Evolutionary conservation across 2,797 vertebrate genomes (phyloP), one percentile per base, ranked within the genome.

Genomic region (Neosilurus hyrtlii): DNA sequence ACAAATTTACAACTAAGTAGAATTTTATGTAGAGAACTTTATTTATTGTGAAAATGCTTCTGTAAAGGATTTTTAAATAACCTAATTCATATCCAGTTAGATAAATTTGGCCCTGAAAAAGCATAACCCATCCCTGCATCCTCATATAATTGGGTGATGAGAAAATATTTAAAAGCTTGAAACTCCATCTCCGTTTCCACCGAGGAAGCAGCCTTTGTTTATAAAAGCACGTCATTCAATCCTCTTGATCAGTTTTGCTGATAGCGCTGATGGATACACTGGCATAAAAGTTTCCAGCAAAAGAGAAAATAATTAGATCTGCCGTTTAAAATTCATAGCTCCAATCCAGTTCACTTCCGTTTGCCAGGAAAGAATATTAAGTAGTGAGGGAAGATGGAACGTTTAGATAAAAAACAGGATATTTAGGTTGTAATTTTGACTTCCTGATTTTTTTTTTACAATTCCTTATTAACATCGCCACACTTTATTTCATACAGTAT

Each of bases 181-280:
- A 75, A 61, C 6, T 37, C 73, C 20, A 22, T 76, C 56, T 76
- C 56, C 2, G 12, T 61, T 61, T 61, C 56, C 73, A 61, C 11
- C 0, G 18, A 76, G 56, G 56, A 76, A 76, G 73, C 30, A 15
- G 56, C 10, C 3, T 76, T 76, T 76, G 73, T 76, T 76, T 61
- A 76, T 30, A 61, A 61, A 43, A n/a, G 73, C 26, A 15, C 4
- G 68, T 81, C 14, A 61, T 82, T 82, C 80, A 74, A 73, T 82
- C 59, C 59, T 54, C 57, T 22, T 63, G n/a, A 74, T 82, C 61
- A 82, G 59, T 63, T 66, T 66, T 35, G 63, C 78, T 83, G 87
- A 90, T 85, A 72, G 37, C n/a, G 68, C 63, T 67, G 83, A 57
- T 76, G 76, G 80, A 82, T 56, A 15, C 51, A 56, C 4, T n/a